Conservation (phyloP, 1,140 invertebrate genomes). For the Drosophila virilis region DNA sequence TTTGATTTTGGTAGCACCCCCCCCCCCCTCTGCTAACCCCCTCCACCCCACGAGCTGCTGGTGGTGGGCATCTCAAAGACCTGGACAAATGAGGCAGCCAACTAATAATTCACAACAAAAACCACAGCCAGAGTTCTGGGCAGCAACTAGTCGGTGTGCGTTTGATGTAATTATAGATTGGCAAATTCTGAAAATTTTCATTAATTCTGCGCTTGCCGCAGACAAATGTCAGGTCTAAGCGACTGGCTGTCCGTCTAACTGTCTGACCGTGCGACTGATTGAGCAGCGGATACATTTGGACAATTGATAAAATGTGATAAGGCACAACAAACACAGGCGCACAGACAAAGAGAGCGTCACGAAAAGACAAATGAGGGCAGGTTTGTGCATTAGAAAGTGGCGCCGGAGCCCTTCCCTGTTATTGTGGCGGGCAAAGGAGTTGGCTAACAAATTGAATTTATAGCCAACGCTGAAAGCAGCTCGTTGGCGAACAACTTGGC, state of each 20-base stretch:
- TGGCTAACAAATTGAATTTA: constrained; percentile 75
- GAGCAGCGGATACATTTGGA: constrained; percentile 74
- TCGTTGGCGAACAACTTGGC: constrained; percentile 38
- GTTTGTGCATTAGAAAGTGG: constrained; percentile 71
- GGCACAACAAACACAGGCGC: background rate
- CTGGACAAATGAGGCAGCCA: constrained; percentile 72
- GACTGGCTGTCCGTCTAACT: background rate
- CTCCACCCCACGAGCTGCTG: background rate
- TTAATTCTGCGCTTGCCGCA: constrained; percentile 72
- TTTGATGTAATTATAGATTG: constrained; percentile 83
- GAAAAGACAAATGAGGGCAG: constrained; percentile 74
- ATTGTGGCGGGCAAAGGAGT: constrained; percentile 6
- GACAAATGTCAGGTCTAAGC: constrained; percentile 46
- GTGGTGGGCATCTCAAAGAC: background rate
- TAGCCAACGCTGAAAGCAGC: constrained; percentile 61
- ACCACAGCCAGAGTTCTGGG: constrained; percentile 4
- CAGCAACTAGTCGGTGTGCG: constrained; percentile 15
- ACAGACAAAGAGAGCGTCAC: constrained; percentile 14
- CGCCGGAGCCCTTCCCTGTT: background rate
- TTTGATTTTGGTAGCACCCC: constrained; percentile 61
- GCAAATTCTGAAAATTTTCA: constrained; percentile 79
- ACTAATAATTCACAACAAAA: constrained; percentile 62
- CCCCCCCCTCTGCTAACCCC: background rate
- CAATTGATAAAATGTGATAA: constrained; percentile 83
- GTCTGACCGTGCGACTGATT: constrained; percentile 60